A percentile compares a stretch with the other conserved stretches of the same genome.
Conservation (phyloP, 2,797 vertebrate genomes). For the Poeciliopsis gracilis region DNA sequence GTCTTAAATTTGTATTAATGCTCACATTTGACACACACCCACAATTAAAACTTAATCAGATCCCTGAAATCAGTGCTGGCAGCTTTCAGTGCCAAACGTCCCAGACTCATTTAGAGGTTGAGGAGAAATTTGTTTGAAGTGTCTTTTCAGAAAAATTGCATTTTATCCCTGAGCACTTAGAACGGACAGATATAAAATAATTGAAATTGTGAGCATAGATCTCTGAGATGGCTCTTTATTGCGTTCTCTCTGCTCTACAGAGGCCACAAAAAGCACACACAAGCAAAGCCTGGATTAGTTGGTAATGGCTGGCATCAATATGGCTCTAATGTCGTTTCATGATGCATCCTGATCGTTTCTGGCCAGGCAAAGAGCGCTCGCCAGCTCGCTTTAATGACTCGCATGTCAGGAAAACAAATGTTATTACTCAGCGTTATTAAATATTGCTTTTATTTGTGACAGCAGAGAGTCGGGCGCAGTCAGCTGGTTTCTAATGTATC, state of each 20-base stretch:
- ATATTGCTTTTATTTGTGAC: conserved; percentile 75
- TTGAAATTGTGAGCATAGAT: conserved; percentile 80
- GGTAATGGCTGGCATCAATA: conserved; percentile 84
- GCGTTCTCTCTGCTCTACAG: conserved; percentile 63
- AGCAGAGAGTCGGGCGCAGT: conserved; percentile 57
- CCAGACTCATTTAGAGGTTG: conserved; percentile 53
- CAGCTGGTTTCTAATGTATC: conserved; percentile 62
- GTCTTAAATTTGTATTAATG: not conserved
- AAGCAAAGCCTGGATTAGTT: conserved; percentile 66
- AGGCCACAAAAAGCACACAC: conserved; percentile 70
- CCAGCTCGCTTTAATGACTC: conserved; percentile 72
- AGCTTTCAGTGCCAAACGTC: conserved; percentile 60
- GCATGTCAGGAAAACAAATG: conserved; percentile 79
- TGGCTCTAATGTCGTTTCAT: conserved; percentile 82
- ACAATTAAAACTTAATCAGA: conserved; percentile 57
- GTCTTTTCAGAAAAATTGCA: conserved; percentile 65
- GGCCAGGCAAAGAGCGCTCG: conserved; percentile 67
- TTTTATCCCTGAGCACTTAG: conserved; percentile 74
- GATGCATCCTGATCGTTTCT: conserved; percentile 80
- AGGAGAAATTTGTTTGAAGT: conserved; percentile 73
- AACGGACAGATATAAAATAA: conserved; percentile 80
- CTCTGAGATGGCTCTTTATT: conserved; percentile 81
- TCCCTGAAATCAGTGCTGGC: conserved; percentile 63
- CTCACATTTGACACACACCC: not conserved
- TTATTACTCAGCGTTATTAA: conserved; percentile 71